Conservation (phyloP, 2,797 vertebrate species). For the Gobio occitaniae region DNA sequence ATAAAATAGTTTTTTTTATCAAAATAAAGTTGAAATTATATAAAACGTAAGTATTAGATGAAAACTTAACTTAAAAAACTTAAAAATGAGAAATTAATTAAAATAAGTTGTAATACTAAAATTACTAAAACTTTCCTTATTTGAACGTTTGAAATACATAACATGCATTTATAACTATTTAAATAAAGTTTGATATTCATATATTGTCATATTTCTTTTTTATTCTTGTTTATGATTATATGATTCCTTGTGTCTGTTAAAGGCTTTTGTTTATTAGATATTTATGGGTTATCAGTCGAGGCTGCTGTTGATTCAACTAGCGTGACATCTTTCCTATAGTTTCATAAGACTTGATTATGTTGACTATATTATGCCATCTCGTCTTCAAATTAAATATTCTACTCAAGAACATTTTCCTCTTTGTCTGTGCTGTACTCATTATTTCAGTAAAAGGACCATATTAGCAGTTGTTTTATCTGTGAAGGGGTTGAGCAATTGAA, state of each 20-base stretch:
- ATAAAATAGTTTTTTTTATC: background rate
- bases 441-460: background rate
- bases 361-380: background rate
- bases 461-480: slow-evolving; percentile 10
- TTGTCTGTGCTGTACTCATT: slow-evolving; percentile 9
- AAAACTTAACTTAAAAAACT: background rate
- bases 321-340: background rate
- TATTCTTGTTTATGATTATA: background rate
- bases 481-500: slow-evolving; percentile 66
- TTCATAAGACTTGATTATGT: background rate
- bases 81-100: background rate
- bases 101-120: background rate
- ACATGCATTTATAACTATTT: background rate
- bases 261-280: background rate
- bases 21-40: background rate
- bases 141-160: background rate
- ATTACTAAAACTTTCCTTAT: background rate
- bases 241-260: background rate
- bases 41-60: background rate
- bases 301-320: background rate
- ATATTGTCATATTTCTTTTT: background rate
- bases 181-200: background rate
- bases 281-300: background rate
- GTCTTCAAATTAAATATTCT: background rate
- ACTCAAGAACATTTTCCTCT: slow-evolving; percentile 7